Conservation (phyloP, 2,113 vertebrate species). For the Corythaixoides concolor region DNA sequence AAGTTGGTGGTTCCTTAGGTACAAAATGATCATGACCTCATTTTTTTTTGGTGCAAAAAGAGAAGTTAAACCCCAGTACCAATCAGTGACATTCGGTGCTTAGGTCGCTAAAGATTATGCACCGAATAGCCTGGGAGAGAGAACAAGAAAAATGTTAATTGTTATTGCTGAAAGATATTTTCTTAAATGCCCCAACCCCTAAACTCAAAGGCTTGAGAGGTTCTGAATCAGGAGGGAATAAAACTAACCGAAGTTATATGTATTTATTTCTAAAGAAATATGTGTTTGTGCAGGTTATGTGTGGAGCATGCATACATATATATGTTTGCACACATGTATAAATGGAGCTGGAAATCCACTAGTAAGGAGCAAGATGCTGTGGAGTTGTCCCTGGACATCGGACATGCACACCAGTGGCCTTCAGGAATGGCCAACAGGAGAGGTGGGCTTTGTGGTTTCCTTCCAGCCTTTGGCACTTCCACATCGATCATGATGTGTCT, state of each 20-base stretch:
- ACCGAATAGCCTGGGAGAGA: neutral
- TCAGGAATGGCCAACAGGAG: neutral
- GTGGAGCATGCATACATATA: neutral
- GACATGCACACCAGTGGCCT: rapidly evolving
- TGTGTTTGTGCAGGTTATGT: neutral
- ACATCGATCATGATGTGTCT: neutral
- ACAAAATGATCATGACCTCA: neutral
- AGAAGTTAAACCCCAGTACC: neutral
- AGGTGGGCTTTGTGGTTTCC: neutral
- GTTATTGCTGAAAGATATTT: neutral
- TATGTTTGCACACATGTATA: neutral
- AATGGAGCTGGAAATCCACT: neutral
- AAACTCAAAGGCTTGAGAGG: neutral
- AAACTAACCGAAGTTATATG: neutral
- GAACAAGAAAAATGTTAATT: neutral
- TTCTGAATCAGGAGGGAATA: neutral
- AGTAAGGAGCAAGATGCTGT: neutral
- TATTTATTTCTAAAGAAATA: neutral
- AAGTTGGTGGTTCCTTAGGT: neutral
- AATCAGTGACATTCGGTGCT: neutral
- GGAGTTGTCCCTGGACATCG: neutral
- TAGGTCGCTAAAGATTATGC: neutral
- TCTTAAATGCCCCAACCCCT: neutral
- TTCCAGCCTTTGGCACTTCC: neutral
- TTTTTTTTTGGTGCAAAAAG: neutral